These are phyloP conservation scores for Gyps fulvus DNA, from an alignment of 2,113 vertebrate genomes.

Conservation along the genomic window DNA sequence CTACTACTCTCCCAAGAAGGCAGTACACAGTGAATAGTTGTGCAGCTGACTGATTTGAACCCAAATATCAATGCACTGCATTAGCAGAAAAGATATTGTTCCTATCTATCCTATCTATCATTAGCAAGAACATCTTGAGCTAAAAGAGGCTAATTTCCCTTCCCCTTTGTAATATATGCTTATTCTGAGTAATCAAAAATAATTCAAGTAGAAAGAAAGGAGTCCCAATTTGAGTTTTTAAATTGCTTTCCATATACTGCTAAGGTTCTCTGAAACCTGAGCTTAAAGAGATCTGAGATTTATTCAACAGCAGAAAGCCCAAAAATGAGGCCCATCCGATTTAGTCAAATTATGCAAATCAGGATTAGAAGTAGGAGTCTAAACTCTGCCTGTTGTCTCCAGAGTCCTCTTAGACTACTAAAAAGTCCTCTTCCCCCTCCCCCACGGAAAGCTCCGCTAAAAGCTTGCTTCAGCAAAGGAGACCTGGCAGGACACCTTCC, in stretches of 20 bases:
- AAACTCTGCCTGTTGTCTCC: not conserved
- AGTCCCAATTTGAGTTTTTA: not conserved
- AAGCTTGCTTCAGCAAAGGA: conserved; percentile 41
- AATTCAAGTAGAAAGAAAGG: not conserved
- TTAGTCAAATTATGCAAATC: conserved; percentile 57
- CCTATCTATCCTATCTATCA: not conserved
- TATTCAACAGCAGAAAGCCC: not conserved
- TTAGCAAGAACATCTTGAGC: not conserved
- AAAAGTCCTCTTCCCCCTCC: not conserved
- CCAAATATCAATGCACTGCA: not conserved
- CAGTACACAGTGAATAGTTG: not conserved
- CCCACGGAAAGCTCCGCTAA: not conserved
- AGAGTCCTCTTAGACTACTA: conserved; percentile 11
- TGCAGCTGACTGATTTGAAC: not conserved
- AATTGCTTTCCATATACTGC: not conserved
- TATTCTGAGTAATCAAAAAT: not conserved
- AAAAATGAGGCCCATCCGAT: not conserved
- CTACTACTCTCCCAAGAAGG: not conserved
- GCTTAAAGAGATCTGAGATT: not conserved
- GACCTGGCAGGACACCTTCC: conserved; percentile 44
- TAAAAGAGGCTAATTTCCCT: not conserved
- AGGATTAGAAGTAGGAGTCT: not conserved
- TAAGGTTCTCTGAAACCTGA: not conserved
- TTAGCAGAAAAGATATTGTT: not conserved
- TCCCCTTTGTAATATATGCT: not conserved